Conservation (phyloP, 2,113 vertebrate genomes). For the Uria lomvia region DNA sequence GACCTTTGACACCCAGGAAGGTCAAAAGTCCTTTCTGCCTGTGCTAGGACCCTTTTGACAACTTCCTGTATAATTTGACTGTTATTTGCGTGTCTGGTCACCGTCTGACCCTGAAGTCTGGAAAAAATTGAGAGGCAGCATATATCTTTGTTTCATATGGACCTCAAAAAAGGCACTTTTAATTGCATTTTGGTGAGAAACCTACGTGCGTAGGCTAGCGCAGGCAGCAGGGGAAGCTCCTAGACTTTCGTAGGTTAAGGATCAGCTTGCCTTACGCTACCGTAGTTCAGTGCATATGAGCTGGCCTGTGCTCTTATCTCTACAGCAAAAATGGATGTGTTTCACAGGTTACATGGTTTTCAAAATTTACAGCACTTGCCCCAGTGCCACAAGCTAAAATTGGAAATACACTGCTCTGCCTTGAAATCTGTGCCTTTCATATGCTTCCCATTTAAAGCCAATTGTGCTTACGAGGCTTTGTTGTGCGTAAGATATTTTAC, state of each 20-base stretch:
- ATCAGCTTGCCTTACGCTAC: background rate
- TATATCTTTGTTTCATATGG: slow-evolving; percentile 57
- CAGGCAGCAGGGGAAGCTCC: background rate
- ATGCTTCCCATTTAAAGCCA: background rate
- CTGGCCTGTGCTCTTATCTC: background rate
- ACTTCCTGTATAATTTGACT: slow-evolving; percentile 87
- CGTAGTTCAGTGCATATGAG: background rate
- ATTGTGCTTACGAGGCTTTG: background rate
- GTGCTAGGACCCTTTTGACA: slow-evolving; percentile 80
- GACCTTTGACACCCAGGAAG: slow-evolving; percentile 78
- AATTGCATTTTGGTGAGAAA: slow-evolving; percentile 66
- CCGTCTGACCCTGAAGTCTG: slow-evolving; percentile 81
- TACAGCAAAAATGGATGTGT: background rate
- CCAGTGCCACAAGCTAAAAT: slow-evolving; percentile 27
- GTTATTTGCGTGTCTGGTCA: slow-evolving; percentile 80
- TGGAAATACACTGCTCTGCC: slow-evolving; percentile 9
- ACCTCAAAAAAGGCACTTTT: slow-evolving; percentile 45
- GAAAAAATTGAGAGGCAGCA: slow-evolving; percentile 69
- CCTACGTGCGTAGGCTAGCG: background rate
- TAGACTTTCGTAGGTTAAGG: background rate
- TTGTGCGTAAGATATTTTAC: background rate
- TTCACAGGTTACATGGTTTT: slow-evolving; percentile 36
- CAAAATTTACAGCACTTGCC: slow-evolving; percentile 14
- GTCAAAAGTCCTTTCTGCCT: slow-evolving; percentile 77
- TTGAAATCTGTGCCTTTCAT: slow-evolving; percentile 7